Evolutionary conservation across 2,888 invertebrate genomes (phyloP).

Genomic region (Yponomeuta plumbellus): DNA sequence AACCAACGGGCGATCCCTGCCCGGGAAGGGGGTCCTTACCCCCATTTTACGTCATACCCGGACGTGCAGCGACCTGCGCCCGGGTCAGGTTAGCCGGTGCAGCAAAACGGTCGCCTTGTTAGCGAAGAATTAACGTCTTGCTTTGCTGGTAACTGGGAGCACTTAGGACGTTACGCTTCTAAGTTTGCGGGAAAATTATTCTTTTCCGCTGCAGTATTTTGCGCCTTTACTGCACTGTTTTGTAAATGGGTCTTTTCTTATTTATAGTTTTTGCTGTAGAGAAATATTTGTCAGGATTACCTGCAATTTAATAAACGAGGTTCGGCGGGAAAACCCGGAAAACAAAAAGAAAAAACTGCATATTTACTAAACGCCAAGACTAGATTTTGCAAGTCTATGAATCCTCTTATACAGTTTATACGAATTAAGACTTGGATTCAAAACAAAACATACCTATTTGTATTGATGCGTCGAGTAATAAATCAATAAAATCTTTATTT

Average conservation of each 20-base stretch:
- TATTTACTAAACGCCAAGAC: no score
- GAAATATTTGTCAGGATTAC: not conserved
- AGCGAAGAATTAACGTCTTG: not conserved
- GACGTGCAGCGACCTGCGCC: constrained; percentile 58
- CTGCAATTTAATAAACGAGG: no score
- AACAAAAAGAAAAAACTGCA: no score
- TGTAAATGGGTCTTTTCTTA: not conserved
- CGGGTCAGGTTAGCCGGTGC: constrained; percentile 15
- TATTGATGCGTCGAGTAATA: no score
- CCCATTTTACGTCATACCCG: constrained; percentile 42
- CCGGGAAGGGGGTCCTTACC: constrained; percentile 37
- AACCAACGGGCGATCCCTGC: constrained; percentile 58
- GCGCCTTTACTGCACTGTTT: not conserved
- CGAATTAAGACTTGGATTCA: no score
- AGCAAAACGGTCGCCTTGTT: constrained; percentile 4
- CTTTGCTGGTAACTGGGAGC: not conserved
- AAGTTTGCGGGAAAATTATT: constrained; percentile 4
- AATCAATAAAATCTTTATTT: no score
- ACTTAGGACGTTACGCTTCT: not conserved
- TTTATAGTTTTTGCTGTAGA: not conserved
- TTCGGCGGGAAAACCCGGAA: no score
- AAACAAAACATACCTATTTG: no score
- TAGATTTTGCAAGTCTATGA: no score
- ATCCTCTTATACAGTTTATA: no score
- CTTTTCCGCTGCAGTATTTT: constrained; percentile 15